Conservation (phyloP, 2,113 vertebrate species). For the Ramphastos sulfuratus region DNA sequence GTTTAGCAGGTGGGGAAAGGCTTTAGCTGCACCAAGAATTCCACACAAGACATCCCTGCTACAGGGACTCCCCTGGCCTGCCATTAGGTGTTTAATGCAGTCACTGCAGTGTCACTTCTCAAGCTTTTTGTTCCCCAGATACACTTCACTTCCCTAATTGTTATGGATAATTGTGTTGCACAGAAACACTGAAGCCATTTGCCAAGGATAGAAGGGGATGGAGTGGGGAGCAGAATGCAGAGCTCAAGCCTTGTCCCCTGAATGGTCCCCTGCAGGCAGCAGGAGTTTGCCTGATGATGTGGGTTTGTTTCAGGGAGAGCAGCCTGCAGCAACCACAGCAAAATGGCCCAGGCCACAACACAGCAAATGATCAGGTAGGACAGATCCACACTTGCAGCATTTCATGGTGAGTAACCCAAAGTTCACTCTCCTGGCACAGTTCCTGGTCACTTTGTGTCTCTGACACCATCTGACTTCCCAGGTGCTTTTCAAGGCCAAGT, state of each 20-base stretch:
- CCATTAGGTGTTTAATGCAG: not conserved
- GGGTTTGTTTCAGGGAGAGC: conserved; percentile 35
- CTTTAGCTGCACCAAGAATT: not conserved
- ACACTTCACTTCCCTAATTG: not conserved
- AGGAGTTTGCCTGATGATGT: not conserved
- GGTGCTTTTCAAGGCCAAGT: not conserved
- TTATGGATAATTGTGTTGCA: not conserved
- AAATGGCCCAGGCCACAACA: not conserved
- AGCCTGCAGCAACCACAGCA: conserved; percentile 28
- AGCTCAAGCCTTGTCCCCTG: not conserved
- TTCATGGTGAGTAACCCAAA: not conserved
- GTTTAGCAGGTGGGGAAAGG: not conserved
- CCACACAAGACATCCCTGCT: not conserved
- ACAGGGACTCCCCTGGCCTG: not conserved
- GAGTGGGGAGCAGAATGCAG: not conserved
- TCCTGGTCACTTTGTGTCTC: not conserved
- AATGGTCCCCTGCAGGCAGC: not conserved
- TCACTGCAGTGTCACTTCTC: not conserved
- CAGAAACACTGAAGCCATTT: not conserved
- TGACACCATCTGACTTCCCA: not conserved
- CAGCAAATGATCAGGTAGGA: conserved; percentile 36
- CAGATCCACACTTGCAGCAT: not conserved
- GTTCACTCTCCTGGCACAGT: not conserved
- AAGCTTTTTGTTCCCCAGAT: not conserved
- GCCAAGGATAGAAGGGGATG: not conserved